phyloP scores from a whole-genome alignment of 2,113 vertebrate species.

The Ceyx melanurus region DNA sequence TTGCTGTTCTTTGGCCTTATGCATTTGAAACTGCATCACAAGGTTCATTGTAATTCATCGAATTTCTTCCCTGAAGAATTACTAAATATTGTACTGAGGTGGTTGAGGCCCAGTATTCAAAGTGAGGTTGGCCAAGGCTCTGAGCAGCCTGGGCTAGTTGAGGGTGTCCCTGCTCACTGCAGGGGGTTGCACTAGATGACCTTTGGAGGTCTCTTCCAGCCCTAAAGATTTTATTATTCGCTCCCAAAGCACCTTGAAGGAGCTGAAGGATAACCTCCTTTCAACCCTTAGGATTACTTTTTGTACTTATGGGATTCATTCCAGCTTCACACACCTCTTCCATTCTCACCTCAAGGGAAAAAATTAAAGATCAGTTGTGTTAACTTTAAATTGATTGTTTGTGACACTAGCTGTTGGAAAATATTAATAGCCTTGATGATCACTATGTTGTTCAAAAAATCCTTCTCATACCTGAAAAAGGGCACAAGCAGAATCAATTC shows the following conservation, averaged over 20 bases:
- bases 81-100: too few relatives aligned
- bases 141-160: too few relatives aligned
- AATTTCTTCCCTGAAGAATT: background rate
- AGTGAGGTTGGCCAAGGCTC: too few relatives aligned
- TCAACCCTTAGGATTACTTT: background rate
- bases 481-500: accelerated
- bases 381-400: background rate
- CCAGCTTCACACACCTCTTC: background rate
- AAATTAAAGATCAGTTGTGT: background rate
- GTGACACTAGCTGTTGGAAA: background rate
- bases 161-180: too few relatives aligned
- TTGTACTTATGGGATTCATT: background rate
- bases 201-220: too few relatives aligned
- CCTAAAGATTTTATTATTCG: too few relatives aligned
- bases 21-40: background rate
- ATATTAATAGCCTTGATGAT: background rate
- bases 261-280: background rate
- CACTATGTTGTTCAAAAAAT: background rate
- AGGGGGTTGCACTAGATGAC: too few relatives aligned
- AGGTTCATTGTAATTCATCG: slow-evolving; percentile 2
- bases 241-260: background rate
- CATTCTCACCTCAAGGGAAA: background rate
- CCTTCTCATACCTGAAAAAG: background rate
- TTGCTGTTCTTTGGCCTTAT: background rate
- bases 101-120: too few relatives aligned